Percentiles rank a stretch among this genome's conserved stretches.
Conservation (phyloP, 2,113 vertebrate genomes). For the Tapirus terrestris region DNA sequence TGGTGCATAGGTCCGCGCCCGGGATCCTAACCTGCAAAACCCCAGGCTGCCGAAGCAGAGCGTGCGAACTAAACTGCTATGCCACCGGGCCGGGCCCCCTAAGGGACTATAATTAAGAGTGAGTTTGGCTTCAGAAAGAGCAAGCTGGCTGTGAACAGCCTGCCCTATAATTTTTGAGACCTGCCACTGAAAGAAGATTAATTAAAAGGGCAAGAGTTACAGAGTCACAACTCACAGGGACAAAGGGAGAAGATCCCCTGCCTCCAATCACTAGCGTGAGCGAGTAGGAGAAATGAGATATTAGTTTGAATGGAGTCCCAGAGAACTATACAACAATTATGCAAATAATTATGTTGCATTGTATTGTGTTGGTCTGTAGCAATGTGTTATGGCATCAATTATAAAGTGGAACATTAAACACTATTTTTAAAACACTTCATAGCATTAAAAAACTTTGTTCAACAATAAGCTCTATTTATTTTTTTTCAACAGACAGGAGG, state of each 20-base stretch:
- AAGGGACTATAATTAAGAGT: conserved; percentile 46
- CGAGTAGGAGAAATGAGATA: not conserved
- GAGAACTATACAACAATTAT: not conserved
- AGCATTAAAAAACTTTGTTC: not conserved
- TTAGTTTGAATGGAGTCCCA: not conserved
- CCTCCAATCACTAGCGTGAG: not conserved
- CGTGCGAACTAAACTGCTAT: no score
- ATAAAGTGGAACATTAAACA: conserved; percentile 10
- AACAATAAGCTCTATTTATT: not conserved
- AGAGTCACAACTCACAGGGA: not conserved
- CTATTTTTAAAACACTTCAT: conserved; percentile 39
- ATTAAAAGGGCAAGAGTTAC: conserved; percentile 56
- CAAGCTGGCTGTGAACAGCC: not conserved
- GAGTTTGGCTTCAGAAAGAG: conserved; percentile 28
- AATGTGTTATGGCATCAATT: not conserved
- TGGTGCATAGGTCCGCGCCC: no score
- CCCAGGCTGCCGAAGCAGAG: no score
- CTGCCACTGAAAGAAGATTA: not conserved
- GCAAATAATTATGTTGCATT: not conserved
- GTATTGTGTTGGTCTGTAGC: not conserved
- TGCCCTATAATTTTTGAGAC: conserved; percentile 54
- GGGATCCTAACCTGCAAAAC: no score
- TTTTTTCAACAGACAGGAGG: not conserved
- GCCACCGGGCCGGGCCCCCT: no score
- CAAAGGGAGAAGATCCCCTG: not conserved